Conservation (phyloP, 2,888 invertebrate genomes). For the Calameuta idolon region DNA sequence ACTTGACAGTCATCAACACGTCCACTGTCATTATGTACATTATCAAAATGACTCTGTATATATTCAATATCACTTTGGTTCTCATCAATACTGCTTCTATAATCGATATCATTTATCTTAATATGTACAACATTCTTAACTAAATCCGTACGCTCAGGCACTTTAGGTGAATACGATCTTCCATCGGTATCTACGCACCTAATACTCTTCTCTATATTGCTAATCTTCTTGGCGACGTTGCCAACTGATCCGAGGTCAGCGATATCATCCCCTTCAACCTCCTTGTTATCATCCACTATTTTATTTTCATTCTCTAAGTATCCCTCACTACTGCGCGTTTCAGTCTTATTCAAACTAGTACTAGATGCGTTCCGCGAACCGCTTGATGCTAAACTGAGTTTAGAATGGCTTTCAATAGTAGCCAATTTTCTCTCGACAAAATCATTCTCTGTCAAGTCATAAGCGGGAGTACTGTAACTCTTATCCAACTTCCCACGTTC, state of each 20-base stretch:
- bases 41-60: conserved; percentile 19
- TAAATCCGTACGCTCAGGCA: conserved; percentile 20
- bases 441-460: conserved; percentile 72
- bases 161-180: conserved; percentile 10
- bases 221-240: conserved; percentile 46
- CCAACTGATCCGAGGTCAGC: conserved; percentile 26
- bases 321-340: conserved; percentile 36
- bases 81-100: conserved; percentile 32
- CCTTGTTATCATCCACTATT: conserved; percentile 19
- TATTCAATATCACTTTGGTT: conserved; percentile 43
- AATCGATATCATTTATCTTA: conserved; percentile 32
- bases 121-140: conserved; percentile 32
- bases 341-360: conserved; percentile 48
- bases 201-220: conserved; percentile 40
- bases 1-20: neutral
- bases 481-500: conserved; percentile 78
- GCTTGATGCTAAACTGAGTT: conserved; percentile 22
- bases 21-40: neutral
- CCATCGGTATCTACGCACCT: conserved; percentile 10
- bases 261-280: conserved; percentile 16
- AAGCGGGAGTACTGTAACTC: conserved; percentile 85
- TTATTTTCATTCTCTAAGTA: conserved; percentile 30
- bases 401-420: conserved; percentile 27
- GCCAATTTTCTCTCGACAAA: conserved; percentile 41
- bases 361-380: conserved; percentile 30